Conservation (phyloP, 2,113 vertebrate genomes). For the Notarius quadriscutis region DNA sequence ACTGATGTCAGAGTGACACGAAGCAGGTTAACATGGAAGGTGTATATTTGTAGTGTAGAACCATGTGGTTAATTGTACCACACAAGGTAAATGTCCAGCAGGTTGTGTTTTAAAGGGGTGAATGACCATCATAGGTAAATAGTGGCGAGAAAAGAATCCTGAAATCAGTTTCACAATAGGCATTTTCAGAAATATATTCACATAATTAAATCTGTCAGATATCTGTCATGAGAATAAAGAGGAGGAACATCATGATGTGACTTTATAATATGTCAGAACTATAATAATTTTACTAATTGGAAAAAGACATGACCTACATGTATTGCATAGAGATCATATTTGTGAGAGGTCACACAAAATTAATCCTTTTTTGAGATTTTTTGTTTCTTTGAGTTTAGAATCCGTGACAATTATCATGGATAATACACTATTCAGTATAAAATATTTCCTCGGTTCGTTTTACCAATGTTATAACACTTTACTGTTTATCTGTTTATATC, state of each 20-base stretch:
- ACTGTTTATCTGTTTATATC: constrained; percentile 8
- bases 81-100: constrained; percentile 43
- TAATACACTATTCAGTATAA: background rate
- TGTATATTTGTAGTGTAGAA: constrained; percentile 5
- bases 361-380: background rate
- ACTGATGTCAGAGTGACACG: background rate
- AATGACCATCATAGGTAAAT: constrained; percentile 46
- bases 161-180: background rate
- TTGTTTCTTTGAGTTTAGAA: background rate
- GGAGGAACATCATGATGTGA: background rate
- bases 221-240: background rate
- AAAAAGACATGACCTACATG: background rate
- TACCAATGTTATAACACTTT: background rate
- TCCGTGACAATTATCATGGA: background rate
- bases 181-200: background rate
- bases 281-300: background rate
- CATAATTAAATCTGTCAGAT: background rate
- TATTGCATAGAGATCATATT: background rate
- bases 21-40: background rate
- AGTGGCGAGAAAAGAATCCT: constrained; percentile 8
- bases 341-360: background rate
- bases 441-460: background rate
- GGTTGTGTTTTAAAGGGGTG: constrained; percentile 47
- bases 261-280: background rate
- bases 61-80: constrained; percentile 7